Evolutionary conservation across 92 coral and sea anemone species (phyloP).

Genomic region (Paramuricea clavata): DNA sequence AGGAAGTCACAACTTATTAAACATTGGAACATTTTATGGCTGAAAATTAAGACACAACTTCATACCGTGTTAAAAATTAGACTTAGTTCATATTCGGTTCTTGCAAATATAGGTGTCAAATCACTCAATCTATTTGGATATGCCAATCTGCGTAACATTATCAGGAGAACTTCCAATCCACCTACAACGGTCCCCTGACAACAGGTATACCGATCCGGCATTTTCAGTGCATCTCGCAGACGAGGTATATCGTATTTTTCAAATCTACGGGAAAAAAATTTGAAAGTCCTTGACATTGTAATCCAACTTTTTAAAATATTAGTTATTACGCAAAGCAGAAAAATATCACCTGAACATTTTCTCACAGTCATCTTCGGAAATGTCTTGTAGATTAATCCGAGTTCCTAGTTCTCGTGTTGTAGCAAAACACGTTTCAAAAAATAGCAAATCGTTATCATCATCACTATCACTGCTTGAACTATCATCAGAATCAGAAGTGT

Average conservation of each 20-base stretch:
- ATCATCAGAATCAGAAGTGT: constrained; percentile 38
- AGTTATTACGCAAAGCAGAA: not conserved
- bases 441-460: constrained; percentile 51
- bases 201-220: constrained; percentile 65
- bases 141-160: constrained; percentile 69
- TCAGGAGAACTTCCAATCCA: constrained; percentile 73
- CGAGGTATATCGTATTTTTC: constrained; percentile 64
- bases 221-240: constrained; percentile 59
- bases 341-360: constrained; percentile 53
- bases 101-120: constrained; percentile 68
- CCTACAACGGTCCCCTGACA: constrained; percentile 69
- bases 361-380: constrained; percentile 54
- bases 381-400: constrained; percentile 56
- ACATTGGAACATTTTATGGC: not conserved
- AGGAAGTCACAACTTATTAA: too few species aligned
- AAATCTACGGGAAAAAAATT: constrained; percentile 60
- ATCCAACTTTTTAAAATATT: not conserved
- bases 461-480: constrained; percentile 54
- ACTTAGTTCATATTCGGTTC: constrained; percentile 71
- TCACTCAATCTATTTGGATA: constrained; percentile 76
- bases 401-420: constrained; percentile 43
- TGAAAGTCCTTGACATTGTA: not conserved
- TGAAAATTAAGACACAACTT: not conserved
- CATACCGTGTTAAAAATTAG: constrained; percentile 69
- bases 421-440: constrained; percentile 56